Evolutionary conservation across 2,113 vertebrate genomes (phyloP), one percentile per base, ranked within the genome.

Genomic region (Gnathonemus longibarbis): DNA sequence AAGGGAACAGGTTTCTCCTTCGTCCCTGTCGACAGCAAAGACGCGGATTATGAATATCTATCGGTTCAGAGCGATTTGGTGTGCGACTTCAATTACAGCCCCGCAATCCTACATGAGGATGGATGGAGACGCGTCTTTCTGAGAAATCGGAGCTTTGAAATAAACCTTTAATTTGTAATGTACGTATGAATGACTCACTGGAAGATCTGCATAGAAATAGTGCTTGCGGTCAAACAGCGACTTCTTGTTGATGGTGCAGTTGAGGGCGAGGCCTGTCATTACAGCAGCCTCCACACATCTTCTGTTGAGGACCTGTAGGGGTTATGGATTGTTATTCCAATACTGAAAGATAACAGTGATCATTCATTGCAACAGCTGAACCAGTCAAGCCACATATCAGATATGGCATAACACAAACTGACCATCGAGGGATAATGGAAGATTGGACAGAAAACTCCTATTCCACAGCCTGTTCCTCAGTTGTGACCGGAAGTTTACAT

Each of bases 151-250:
- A 39, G 31, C 46, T 31, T 31, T 52, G 49, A 56, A 84, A 84
- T 48, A 49, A 89, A 21, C n/a, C 27, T 15, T 15, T n/a, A 45
- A 11, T 35, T n/a, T 11, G 50, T 8, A 46, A 45, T 49, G 8
- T 5, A 52, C 21, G 80, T 27, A 62, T 31, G 19, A 3, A 88
- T 87, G 91, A 98, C 98, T 98, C 94, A 99, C 98, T 21, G 98
- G 98, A 91, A 99, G 96, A 95, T 99, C 98, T 50, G 98, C 97
- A 56, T 99, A 99, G 95, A 99, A 99, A 94, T 99, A 99, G 95
- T 99, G 98, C 91, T 99, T 99, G 94, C 98, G 97, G 96, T 99
- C 98, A 95, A 99, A 99, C 88, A 97, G 93, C 27, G 98, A 99
- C 95, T 96, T 99, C 94, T 93, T 97, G 96, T 99, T 99, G 93